These are phyloP conservation scores for Miopithecus talapoin DNA, from an alignment of 2,797 vertebrate species.

Conservation along the genomic window DNA sequence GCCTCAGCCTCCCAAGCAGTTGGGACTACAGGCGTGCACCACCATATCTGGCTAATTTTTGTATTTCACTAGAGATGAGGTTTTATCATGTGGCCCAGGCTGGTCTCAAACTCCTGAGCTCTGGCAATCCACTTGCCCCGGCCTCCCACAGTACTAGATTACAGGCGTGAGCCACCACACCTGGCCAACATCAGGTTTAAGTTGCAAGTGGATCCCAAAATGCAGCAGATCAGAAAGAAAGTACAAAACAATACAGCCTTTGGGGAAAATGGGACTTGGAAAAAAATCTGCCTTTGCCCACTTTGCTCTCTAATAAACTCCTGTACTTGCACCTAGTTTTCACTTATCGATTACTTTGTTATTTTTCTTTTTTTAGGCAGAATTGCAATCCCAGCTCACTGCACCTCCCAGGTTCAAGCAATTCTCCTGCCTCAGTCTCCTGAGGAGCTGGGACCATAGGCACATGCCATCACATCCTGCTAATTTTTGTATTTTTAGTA, in stretches of 20 bases:
- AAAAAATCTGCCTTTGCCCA: not conserved
- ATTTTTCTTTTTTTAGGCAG: not conserved
- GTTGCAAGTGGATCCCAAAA: not conserved
- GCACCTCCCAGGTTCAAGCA: not conserved
- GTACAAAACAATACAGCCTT: not conserved
- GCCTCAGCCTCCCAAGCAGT: not conserved
- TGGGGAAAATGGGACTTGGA: not conserved
- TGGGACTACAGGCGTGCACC: not conserved
- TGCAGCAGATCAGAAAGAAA: not conserved
- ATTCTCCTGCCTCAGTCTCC: not conserved
- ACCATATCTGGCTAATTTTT: not conserved
- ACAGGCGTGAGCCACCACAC: not conserved
- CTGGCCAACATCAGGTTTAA: not conserved
- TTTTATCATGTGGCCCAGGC: not conserved
- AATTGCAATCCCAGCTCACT: not conserved
- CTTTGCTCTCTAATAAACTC: not conserved
- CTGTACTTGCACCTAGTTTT: too few relatives aligned
- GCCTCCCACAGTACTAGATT: not conserved
- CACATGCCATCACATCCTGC: not conserved
- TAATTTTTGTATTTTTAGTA: not conserved
- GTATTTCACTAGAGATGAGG: not conserved
- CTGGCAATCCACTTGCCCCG: not conserved
- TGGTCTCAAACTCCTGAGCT: not conserved
- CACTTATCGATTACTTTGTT: too few relatives aligned
- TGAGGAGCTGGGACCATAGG: not conserved